Conservation (phyloP, 2,113 vertebrate genomes). For the Tor tambroides region DNA sequence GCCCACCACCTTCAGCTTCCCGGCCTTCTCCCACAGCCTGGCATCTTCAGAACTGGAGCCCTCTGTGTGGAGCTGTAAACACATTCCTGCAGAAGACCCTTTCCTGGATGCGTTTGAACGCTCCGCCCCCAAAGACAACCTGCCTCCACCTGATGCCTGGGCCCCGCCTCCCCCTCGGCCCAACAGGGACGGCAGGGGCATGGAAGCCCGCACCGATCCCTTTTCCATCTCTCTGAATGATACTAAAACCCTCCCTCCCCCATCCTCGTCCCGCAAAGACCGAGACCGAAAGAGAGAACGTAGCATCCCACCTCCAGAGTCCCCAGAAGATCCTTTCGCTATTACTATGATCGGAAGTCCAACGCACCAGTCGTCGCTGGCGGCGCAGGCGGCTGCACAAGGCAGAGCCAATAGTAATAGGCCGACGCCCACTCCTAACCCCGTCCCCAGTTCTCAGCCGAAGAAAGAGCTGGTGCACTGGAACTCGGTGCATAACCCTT, state of each 20-base stretch:
- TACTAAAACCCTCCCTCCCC: conserved; percentile 66
- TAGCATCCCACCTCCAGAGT: conserved; percentile 68
- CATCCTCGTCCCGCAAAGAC: conserved; percentile 66
- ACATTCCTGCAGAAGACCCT: conserved; percentile 73
- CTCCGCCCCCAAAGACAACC: conserved; percentile 48
- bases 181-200: conserved; percentile 60
- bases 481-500: conserved; percentile 79
- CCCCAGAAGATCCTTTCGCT: conserved; percentile 76
- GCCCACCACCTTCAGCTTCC: conserved; percentile 61
- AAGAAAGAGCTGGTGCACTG: conserved; percentile 74
- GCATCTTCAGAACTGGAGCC: conserved; percentile 66
- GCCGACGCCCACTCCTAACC: conserved; percentile 36
- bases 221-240: conserved; percentile 63
- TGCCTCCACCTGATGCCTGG: conserved; percentile 58
- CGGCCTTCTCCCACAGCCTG: conserved; percentile 70
- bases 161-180: conserved; percentile 58
- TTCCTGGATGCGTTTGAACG: conserved; percentile 73
- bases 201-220: conserved; percentile 63
- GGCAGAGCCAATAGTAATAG: conserved; percentile 38
- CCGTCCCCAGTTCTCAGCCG: conserved; percentile 58
- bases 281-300: conserved; percentile 70
- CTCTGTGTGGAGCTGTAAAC: conserved; percentile 76
- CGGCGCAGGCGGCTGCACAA: conserved; percentile 58
- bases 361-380: conserved; percentile 74
- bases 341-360: conserved; percentile 82